Conservation (phyloP, 1,140 invertebrate species). For the Leptinotarsa undecemlineata region DNA sequence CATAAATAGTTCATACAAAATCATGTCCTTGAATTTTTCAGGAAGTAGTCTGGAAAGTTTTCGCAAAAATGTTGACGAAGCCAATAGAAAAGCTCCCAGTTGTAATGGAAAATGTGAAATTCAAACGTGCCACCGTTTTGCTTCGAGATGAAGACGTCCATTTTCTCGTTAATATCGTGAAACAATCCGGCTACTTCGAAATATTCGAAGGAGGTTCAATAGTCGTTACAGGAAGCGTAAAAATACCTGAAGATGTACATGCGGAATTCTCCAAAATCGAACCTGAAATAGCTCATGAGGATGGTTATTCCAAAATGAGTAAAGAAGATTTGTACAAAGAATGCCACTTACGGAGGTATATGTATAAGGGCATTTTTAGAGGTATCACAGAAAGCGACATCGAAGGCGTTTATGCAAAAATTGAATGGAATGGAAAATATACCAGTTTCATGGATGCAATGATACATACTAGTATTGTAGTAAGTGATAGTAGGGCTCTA, state of each 20-base stretch:
- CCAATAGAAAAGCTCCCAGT: constrained; percentile 75
- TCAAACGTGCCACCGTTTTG: constrained; percentile 80
- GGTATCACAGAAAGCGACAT: constrained; percentile 73
- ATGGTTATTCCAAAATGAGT: no score
- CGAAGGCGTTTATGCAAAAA: constrained; percentile 64
- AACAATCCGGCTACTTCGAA: constrained; percentile 80
- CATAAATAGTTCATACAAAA: no score
- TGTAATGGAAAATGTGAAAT: constrained; percentile 82
- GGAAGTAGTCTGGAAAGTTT: constrained; percentile 82
- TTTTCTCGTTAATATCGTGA: constrained; percentile 82
- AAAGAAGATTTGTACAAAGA: constrained; percentile 88
- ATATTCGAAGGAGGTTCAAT: constrained; percentile 47
- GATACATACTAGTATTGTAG: constrained; percentile 85
- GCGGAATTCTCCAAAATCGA: constrained; percentile 41
- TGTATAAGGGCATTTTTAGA: constrained; percentile 88
- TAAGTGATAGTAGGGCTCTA: constrained; percentile 72
- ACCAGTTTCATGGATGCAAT: constrained; percentile 91
- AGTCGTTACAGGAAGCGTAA: constrained; percentile 25
- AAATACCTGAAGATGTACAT: neutral
- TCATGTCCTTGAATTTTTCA: constrained; percentile 46
- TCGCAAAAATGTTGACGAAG: constrained; percentile 76
- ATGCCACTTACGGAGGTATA: constrained; percentile 84
- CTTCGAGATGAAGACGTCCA: constrained; percentile 70
- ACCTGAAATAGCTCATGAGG: no score
- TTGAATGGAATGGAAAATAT: constrained; percentile 87